Evolutionary conservation across 2,797 vertebrate species (phyloP).

Genomic region (Gambelia wislizenii): DNA sequence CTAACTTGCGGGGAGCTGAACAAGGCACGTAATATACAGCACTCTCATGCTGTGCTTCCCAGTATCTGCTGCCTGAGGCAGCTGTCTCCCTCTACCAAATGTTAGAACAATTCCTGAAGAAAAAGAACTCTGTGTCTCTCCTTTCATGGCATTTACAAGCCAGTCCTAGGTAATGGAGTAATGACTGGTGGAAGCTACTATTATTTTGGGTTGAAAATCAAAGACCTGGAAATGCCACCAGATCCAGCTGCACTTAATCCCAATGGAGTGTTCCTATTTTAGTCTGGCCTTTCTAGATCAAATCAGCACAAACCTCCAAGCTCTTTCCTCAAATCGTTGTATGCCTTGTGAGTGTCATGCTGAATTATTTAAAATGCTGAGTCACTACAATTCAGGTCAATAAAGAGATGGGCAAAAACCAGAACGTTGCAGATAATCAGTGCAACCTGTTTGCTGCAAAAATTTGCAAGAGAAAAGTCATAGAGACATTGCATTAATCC

Average conservation of each 20-base stretch:
- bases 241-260: not conserved
- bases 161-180: not conserved
- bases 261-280: not conserved
- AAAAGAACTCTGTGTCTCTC: not conserved
- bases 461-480: not conserved
- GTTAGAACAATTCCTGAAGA: not conserved
- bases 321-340: not conserved
- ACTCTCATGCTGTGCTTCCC: not conserved
- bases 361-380: conserved; percentile 22
- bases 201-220: not conserved
- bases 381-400: conserved; percentile 16
- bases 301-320: not conserved
- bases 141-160: not conserved
- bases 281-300: not conserved
- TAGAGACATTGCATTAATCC: not conserved
- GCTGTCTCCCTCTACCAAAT: not conserved
- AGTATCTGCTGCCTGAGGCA: not conserved
- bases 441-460: not conserved
- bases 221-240: not conserved
- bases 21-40: not conserved
- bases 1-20: not conserved
- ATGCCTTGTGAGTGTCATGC: not conserved
- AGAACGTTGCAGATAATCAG: not conserved
- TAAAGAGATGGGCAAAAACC: not conserved
- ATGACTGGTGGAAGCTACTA: not conserved